These are phyloP conservation scores for Sarcophaga subvicina DNA, from an alignment of 2,888 invertebrate genomes.

Conservation along the genomic window DNA sequence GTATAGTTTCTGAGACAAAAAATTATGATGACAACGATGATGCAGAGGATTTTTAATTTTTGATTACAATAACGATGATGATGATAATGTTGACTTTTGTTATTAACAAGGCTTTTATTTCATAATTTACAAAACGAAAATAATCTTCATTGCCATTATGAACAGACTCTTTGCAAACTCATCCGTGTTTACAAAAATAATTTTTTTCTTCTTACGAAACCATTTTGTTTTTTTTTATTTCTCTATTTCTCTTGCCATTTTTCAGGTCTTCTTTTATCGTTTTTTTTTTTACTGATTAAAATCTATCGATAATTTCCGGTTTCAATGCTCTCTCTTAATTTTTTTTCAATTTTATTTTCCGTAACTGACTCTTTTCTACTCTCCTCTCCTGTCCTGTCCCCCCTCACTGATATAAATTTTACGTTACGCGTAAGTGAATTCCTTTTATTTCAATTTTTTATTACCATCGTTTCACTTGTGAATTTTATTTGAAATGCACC, in stretches of 20 bases:
- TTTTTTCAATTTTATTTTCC: background rate
- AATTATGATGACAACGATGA: no score
- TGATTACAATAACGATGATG: background rate
- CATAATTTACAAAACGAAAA: slow-evolving; percentile 42
- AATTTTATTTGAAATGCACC: slow-evolving; percentile 57
- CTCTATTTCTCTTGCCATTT: background rate
- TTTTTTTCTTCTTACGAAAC: background rate
- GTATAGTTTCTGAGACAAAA: no score
- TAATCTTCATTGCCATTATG: no score
- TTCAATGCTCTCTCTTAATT: slow-evolving; percentile 48
- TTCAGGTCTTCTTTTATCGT: background rate
- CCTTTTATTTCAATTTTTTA: background rate
- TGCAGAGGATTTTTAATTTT: background rate
- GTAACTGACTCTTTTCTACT: no score
- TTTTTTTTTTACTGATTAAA: slow-evolving; percentile 43
- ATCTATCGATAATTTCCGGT: slow-evolving; percentile 68
- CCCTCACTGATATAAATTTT: background rate
- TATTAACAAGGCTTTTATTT: slow-evolving; percentile 48
- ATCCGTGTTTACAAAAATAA: no score
- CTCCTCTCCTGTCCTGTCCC: background rate
- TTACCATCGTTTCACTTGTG: background rate
- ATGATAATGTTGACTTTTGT: slow-evolving; percentile 21
- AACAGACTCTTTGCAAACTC: no score
- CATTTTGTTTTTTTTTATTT: slow-evolving; percentile 7
- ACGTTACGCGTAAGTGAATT: slow-evolving; percentile 66